These are phyloP conservation scores for Heliconius aoede DNA, from an alignment of 2,888 invertebrate species.

Conservation along the genomic window DNA sequence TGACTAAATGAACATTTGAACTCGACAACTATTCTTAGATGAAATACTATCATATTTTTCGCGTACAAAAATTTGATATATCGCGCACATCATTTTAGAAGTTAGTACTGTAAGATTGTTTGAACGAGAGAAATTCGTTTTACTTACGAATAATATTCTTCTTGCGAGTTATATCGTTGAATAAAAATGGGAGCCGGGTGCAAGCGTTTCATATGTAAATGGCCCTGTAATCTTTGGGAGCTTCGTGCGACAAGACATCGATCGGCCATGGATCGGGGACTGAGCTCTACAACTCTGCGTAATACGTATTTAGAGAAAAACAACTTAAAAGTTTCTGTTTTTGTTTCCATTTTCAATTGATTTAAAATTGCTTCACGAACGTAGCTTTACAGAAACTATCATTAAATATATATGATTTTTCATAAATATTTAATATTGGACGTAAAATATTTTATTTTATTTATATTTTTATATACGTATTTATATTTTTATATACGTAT, in stretches of 20 bases:
- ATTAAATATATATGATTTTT: background rate
- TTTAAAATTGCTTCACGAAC: conserved; percentile 29
- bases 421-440: background rate
- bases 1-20: background rate
- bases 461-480: background rate
- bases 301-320: conserved; percentile 60
- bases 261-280: conserved; percentile 68
- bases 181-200: conserved; percentile 70
- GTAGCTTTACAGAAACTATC: background rate
- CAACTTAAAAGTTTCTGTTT: conserved; percentile 53
- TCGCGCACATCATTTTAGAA: conserved; percentile 36
- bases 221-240: conserved; percentile 73
- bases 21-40: conserved; percentile 16
- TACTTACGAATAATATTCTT: conserved; percentile 33
- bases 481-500: background rate
- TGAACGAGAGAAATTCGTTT: conserved; percentile 40
- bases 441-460: background rate
- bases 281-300: conserved; percentile 66
- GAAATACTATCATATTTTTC: conserved; percentile 29
- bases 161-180: conserved; percentile 44
- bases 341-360: conserved; percentile 37
- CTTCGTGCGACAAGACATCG: conserved; percentile 67
- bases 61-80: conserved; percentile 36
- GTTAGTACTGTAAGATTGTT: conserved; percentile 39
- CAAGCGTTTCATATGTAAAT: conserved; percentile 80